phyloP scores from a whole-genome alignment of 2,113 vertebrate genomes.

The Phalacrocorax aristotelis region DNA sequence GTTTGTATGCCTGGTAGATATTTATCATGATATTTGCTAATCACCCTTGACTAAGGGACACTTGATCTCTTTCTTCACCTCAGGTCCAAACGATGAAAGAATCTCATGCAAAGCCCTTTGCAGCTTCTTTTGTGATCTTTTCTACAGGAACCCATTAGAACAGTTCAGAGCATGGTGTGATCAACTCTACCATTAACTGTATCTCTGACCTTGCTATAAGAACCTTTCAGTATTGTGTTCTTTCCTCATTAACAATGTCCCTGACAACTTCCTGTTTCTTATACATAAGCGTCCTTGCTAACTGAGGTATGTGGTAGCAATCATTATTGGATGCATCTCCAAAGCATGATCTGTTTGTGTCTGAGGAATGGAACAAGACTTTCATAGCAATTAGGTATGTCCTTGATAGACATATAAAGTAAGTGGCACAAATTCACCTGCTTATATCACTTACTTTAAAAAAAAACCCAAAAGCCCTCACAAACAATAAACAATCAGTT shows the following conservation, averaged over 20 bases:
- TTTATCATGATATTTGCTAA: neutral
- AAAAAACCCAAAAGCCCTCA: too few relatives aligned
- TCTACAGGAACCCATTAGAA: neutral
- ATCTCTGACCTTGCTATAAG: neutral
- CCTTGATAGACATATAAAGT: neutral
- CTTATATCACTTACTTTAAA: neutral
- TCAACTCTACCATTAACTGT: neutral
- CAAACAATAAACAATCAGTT: neutral
- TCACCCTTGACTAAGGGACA: neutral
- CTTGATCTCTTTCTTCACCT: neutral
- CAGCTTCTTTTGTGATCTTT: neutral
- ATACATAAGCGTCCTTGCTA: accelerated
- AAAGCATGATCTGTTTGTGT: neutral
- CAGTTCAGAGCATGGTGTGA: neutral
- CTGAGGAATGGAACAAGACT: neutral
- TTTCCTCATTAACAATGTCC: neutral
- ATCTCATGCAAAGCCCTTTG: neutral
- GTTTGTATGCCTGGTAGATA: neutral
- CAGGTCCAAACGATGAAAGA: neutral
- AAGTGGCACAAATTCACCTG: neutral
- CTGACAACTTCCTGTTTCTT: neutral
- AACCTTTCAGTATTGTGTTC: neutral
- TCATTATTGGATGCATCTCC: neutral
- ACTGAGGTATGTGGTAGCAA: too few relatives aligned
- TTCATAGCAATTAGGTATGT: neutral